Evolutionary conservation across 2,888 invertebrate species (phyloP).

Genomic region (Marronus borbonicus): DNA sequence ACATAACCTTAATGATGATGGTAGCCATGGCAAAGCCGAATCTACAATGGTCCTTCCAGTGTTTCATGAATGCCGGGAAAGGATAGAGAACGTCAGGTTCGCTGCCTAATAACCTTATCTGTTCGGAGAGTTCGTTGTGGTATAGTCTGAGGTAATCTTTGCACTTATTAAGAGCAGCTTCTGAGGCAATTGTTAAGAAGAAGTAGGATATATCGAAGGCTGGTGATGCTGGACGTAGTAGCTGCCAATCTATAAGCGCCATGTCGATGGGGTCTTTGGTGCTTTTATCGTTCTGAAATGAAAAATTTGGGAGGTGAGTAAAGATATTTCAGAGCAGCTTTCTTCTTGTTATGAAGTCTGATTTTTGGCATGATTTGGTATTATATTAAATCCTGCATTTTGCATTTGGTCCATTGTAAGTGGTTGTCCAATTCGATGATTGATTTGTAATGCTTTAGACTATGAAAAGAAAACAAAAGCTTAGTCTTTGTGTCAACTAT

Average conservation of each 20-base stretch:
- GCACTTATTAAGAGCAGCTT: conserved; percentile 60
- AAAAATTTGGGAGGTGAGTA: not conserved
- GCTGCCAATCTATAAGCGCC: conserved; percentile 60
- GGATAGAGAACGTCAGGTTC: conserved; percentile 36
- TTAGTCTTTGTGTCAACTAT: too few species aligned
- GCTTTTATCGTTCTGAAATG: conserved; percentile 1
- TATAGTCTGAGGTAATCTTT: conserved; percentile 63
- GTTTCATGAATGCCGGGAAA: conserved; percentile 56
- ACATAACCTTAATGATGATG: conserved; percentile 54
- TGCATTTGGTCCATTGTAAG: too few species aligned
- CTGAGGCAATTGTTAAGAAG: conserved; percentile 62
- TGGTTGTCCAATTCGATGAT: too few species aligned
- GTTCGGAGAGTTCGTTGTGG: conserved; percentile 60
- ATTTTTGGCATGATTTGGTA: too few species aligned
- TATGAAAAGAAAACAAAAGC: too few species aligned
- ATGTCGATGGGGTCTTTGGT: conserved; percentile 47
- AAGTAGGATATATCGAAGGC: conserved; percentile 64
- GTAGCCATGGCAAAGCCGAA: conserved; percentile 54
- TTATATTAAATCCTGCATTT: too few species aligned
- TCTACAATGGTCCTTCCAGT: conserved; percentile 55
- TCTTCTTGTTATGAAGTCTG: too few species aligned
- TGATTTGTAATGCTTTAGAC: too few species aligned
- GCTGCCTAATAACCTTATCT: conserved; percentile 57
- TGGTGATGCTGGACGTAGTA: conserved; percentile 57
- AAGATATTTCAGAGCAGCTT: not conserved